Conservation (phyloP, 2,113 vertebrate genomes). For the Anolis sagrei region DNA sequence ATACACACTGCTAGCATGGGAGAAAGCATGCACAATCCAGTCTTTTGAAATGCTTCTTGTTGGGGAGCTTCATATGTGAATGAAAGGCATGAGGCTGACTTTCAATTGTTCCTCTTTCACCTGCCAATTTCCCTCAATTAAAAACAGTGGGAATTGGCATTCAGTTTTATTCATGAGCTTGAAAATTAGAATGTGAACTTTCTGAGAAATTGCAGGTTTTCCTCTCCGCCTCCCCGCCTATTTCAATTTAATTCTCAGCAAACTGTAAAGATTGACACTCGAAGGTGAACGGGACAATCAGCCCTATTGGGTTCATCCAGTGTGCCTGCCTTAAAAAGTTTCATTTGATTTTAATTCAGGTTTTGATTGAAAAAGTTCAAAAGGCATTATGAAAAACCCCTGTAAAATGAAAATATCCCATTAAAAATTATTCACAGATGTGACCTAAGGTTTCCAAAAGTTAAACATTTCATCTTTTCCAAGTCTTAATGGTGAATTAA, state of each 20-base stretch:
- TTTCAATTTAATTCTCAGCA: slow-evolving; percentile 55
- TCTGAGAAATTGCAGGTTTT: neutral
- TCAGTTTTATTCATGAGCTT: slow-evolving; percentile 44
- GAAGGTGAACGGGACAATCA: slow-evolving; percentile 56
- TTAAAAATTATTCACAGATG: slow-evolving; percentile 45
- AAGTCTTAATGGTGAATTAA: slow-evolving; percentile 47
- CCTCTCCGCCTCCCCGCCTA: neutral
- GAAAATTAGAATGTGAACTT: slow-evolving; percentile 24
- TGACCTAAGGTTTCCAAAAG: slow-evolving; percentile 33
- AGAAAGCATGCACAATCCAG: accelerated
- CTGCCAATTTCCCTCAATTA: slow-evolving; percentile 8
- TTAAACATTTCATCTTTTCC: slow-evolving; percentile 28
- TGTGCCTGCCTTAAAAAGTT: slow-evolving; percentile 39
- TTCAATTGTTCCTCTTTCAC: slow-evolving; percentile 23
- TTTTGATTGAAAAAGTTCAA: slow-evolving; percentile 51
- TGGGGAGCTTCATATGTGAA: slow-evolving; percentile 2
- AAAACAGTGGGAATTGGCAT: slow-evolving; percentile 39
- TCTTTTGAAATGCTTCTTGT: neutral
- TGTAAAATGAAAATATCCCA: slow-evolving; percentile 46
- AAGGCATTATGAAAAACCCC: slow-evolving; percentile 33
- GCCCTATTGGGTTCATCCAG: slow-evolving; percentile 35
- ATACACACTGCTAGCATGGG: neutral
- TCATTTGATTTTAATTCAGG: slow-evolving; percentile 44
- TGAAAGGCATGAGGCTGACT: neutral
- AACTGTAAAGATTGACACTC: slow-evolving; percentile 28